A percentile compares a stretch with the other conserved stretches of the same genome.
phyloP scores from a whole-genome alignment of 2,888 invertebrate genomes.

The Altica lythri region DNA sequence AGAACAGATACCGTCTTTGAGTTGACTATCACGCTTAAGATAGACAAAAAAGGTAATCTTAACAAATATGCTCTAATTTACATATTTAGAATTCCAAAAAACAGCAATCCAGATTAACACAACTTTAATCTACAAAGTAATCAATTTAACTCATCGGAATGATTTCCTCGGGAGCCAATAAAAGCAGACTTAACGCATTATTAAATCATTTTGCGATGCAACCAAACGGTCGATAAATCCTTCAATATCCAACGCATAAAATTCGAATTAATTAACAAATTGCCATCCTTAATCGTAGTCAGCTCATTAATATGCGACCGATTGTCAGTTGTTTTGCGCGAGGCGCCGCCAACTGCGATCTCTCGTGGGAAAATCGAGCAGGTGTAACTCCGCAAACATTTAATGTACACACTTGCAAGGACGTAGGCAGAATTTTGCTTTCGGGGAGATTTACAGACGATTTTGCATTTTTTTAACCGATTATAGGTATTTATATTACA shows the following conservation, averaged over 20 bases:
- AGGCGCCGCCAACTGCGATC: conserved; percentile 41
- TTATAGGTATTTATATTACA: too few relatives aligned
- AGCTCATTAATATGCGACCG: conserved; percentile 50
- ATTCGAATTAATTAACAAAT: conserved; percentile 52
- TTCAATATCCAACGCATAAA: conserved; percentile 23
- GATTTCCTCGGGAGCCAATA: background rate
- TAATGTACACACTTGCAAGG: too few relatives aligned
- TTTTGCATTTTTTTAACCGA: too few relatives aligned
- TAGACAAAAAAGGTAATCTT: too few relatives aligned
- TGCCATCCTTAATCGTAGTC: conserved; percentile 46
- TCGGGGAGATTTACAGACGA: too few relatives aligned
- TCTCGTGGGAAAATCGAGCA: conserved; percentile 54
- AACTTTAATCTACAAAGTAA: too few relatives aligned
- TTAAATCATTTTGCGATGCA: background rate
- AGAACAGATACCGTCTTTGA: too few relatives aligned
- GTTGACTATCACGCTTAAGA: too few relatives aligned
- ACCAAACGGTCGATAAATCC: conserved; percentile 1
- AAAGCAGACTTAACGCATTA: background rate
- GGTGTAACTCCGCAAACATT: conserved; percentile 43
- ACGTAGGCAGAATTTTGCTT: too few relatives aligned
- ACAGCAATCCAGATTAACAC: too few relatives aligned
- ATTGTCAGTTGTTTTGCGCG: conserved; percentile 46
- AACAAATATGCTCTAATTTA: too few relatives aligned
- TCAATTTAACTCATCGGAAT: background rate
- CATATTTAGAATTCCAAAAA: too few relatives aligned